phyloP scores from a whole-genome alignment of 2,113 vertebrate genomes.

The Crocuta crocuta region DNA sequence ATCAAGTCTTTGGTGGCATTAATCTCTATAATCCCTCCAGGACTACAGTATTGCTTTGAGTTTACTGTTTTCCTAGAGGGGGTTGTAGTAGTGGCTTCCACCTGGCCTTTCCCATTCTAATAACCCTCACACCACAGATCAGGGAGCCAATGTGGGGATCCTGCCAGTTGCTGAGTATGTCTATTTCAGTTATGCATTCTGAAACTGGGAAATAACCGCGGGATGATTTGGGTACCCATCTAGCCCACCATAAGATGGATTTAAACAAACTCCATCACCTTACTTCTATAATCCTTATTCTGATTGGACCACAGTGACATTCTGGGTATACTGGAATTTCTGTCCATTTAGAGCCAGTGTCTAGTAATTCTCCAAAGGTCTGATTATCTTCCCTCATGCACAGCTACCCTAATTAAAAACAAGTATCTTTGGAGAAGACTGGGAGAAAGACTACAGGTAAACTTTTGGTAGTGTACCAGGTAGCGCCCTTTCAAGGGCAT shows the following conservation, averaged over 20 bases:
- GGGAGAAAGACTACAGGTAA: neutral
- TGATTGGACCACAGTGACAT: neutral
- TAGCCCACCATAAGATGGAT: neutral
- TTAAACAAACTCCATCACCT: neutral
- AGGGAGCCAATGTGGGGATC: neutral
- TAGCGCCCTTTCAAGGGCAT: neutral
- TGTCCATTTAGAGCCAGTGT: neutral
- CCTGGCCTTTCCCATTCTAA: neutral
- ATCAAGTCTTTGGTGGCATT: neutral
- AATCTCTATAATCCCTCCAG: neutral
- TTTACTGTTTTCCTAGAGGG: neutral
- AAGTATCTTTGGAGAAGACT: neutral
- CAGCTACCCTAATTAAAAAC: neutral
- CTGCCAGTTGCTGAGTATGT: neutral
- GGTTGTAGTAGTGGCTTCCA: neutral
- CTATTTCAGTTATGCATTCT: neutral
- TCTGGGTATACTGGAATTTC: too few relatives aligned
- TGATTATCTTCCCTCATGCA: neutral
- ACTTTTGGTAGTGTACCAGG: neutral
- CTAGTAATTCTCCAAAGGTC: neutral
- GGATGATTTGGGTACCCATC: neutral
- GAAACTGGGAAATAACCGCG: neutral
- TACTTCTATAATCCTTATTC: neutral
- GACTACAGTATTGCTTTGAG: neutral
- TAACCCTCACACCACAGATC: neutral